Conservation (phyloP, 1,140 invertebrate genomes). For the Halyomorpha halys region DNA sequence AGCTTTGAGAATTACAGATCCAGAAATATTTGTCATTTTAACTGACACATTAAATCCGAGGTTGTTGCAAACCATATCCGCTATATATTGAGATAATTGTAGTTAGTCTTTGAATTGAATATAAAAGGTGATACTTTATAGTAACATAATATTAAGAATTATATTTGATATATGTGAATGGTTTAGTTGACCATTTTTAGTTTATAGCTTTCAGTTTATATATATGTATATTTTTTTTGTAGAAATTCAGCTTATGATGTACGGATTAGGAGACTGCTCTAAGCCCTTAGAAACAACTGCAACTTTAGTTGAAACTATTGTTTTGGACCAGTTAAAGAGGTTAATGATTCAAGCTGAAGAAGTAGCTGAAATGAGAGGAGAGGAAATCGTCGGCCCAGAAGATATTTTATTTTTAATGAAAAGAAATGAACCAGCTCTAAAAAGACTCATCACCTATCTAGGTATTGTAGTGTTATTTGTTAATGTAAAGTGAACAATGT, state of each 20-base stretch:
- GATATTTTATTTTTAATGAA: constrained; percentile 56
- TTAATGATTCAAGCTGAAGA: constrained; percentile 47
- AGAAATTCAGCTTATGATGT: constrained; percentile 60
- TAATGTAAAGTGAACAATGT: background rate
- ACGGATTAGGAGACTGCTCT: constrained; percentile 58
- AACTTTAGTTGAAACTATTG: constrained; percentile 53
- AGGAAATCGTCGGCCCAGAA: constrained; percentile 41
- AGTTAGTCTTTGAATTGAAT: too few species aligned
- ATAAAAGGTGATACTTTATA: too few species aligned
- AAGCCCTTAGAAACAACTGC: constrained; percentile 53
- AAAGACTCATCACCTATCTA: constrained; percentile 45
- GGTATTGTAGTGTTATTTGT: constrained; percentile 37
- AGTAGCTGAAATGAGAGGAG: constrained; percentile 39
- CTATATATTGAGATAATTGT: too few species aligned
- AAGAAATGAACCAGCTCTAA: constrained; percentile 49
- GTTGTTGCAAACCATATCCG: too few species aligned
- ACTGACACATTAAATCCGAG: too few species aligned
- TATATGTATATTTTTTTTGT: constrained; percentile 26
- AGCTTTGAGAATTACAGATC: too few species aligned
- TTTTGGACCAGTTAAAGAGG: constrained; percentile 47
- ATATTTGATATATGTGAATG: too few species aligned
- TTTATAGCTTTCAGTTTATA: too few species aligned
- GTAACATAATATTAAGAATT: too few species aligned
- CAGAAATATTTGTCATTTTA: too few species aligned
- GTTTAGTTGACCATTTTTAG: too few species aligned